Conservation (phyloP, 30 jellyfish, hydroid and myxozoan genomes). For the Chironex yamaguchii region DNA sequence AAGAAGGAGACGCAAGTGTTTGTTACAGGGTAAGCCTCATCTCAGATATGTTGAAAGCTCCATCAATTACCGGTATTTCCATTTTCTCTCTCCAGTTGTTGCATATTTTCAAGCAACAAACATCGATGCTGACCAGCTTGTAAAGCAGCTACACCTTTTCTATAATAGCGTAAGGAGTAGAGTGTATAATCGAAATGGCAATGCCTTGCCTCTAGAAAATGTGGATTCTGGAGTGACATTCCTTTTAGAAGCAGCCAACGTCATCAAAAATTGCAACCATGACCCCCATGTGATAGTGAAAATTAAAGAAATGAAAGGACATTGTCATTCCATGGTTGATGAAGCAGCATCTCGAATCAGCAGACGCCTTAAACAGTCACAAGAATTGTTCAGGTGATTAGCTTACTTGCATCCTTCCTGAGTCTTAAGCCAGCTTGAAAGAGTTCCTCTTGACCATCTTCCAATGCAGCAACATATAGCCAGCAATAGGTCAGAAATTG, state of each 20-base stretch:
- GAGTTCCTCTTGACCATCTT: conserved; percentile 43
- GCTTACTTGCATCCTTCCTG: conserved; percentile 42
- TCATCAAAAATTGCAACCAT: background rate
- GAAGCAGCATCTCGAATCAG: too few relatives aligned
- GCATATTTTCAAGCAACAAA: background rate
- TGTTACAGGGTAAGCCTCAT: background rate
- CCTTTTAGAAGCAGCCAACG: background rate
- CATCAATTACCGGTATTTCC: background rate
- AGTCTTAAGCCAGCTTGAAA: conserved; percentile 13
- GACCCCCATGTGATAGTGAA: background rate
- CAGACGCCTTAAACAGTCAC: too few relatives aligned
- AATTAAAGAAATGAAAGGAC: background rate
- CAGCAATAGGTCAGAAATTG: conserved; percentile 27
- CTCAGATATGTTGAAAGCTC: too few relatives aligned
- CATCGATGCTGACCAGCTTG: background rate
- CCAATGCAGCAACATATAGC: conserved; percentile 39
- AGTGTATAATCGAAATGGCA: background rate
- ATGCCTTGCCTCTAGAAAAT: background rate
- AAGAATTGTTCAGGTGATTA: conserved; percentile 23
- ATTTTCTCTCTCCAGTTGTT: background rate
- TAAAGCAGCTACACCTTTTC: background rate
- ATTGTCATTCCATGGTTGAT: background rate
- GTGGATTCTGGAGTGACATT: background rate
- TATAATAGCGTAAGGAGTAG: background rate
- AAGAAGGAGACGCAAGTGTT: background rate